Percentiles rank a stretch among this genome's conserved stretches.
Evolutionary conservation across 2,113 vertebrate species (phyloP).

Genomic region (Apus apus): DNA sequence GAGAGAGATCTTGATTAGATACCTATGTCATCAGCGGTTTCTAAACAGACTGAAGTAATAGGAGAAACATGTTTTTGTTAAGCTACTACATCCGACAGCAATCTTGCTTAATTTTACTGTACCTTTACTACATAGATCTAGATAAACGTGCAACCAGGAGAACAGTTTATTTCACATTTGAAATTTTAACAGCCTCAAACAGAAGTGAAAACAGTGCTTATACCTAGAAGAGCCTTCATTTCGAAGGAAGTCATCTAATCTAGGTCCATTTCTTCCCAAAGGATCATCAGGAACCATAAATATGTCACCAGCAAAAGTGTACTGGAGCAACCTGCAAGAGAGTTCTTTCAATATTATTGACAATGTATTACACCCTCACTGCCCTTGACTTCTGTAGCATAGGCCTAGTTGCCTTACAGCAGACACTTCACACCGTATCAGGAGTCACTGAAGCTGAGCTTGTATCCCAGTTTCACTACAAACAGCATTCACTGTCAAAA

Average conservation of each 20-base stretch:
- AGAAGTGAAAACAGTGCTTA: background rate
- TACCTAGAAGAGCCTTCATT: slow-evolving; percentile 80
- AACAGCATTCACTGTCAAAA: background rate
- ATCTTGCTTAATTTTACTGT: background rate
- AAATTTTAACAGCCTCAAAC: background rate
- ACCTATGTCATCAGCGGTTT: background rate
- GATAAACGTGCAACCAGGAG: background rate
- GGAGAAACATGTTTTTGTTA: background rate
- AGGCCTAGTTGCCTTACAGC: background rate
- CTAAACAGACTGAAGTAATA: slow-evolving; percentile 1
- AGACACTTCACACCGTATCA: background rate
- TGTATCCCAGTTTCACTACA: background rate
- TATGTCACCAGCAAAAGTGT: slow-evolving; percentile 93
- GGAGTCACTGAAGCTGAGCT: background rate
- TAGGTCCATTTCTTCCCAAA: slow-evolving; percentile 90
- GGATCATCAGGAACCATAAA: slow-evolving; percentile 99
- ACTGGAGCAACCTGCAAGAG: slow-evolving; percentile 88
- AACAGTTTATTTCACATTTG: background rate
- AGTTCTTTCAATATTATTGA: background rate
- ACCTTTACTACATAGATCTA: background rate
- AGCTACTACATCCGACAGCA: background rate
- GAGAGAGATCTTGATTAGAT: background rate
- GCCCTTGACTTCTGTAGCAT: background rate
- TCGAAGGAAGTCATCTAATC: slow-evolving; percentile 86
- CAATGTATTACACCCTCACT: background rate